A percentile compares a stretch with the other conserved stretches of the same genome.
Evolutionary conservation across 37 sponge, comb jelly and placozoan species (phyloP).

Genomic region (Cliona cf. orientalis): DNA sequence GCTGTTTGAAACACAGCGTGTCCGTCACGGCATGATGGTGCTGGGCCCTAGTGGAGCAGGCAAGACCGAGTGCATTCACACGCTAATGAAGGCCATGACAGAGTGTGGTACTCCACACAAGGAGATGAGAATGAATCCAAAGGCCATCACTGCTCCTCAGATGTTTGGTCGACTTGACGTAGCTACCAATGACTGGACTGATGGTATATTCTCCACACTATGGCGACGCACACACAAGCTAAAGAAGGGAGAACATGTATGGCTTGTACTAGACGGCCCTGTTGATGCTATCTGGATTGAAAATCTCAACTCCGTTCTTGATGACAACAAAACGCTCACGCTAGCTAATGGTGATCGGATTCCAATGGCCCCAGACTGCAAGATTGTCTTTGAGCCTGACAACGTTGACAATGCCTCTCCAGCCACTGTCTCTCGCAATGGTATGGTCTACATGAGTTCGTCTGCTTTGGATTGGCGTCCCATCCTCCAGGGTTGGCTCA

Average conservation of each 20-base stretch:
- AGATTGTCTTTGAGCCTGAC: conserved; percentile 98
- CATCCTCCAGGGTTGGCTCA: conserved; percentile 93
- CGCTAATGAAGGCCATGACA: conserved; percentile 94
- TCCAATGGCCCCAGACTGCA: conserved; percentile 94
- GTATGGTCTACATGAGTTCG: conserved; percentile 98
- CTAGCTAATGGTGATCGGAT: conserved; percentile 98
- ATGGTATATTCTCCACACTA: conserved; percentile 97
- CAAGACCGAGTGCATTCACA: conserved; percentile 89
- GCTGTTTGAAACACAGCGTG: conserved; percentile 96
- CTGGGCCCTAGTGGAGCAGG: conserved; percentile 98
- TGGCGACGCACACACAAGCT: conserved; percentile 95
- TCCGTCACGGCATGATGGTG: conserved; percentile 99
- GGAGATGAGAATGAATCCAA: conserved; percentile 99
- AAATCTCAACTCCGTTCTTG: conserved; percentile 98
- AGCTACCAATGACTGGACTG: conserved; percentile 99
- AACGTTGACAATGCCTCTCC: conserved; percentile 99
- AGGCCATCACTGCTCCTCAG: conserved; percentile 97
- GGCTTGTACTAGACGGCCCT: conserved; percentile 98
- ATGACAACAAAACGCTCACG: conserved; percentile 98
- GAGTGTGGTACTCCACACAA: conserved; percentile 90
- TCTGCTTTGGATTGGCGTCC: conserved; percentile 97
- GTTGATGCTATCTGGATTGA: conserved; percentile 99
- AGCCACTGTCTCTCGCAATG: conserved; percentile 96
- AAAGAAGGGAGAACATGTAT: conserved; percentile 95
- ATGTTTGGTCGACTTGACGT: conserved; percentile 99